These are phyloP conservation scores for Cecidostiba fungosa DNA, from an alignment of 2,888 invertebrate genomes.

Conservation along the genomic window DNA sequence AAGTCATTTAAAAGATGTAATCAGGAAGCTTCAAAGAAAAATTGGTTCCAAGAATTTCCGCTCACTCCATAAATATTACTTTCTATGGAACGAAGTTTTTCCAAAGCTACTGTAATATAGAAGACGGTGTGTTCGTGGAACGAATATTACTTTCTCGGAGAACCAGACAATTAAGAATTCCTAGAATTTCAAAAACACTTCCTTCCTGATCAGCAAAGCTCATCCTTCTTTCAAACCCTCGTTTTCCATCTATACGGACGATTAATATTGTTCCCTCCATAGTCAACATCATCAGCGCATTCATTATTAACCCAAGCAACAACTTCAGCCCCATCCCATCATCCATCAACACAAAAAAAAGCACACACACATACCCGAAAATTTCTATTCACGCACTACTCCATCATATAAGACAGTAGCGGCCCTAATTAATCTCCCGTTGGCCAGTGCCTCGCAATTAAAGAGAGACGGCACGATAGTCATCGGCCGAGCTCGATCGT, in stretches of 20 bases:
- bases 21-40: neutral
- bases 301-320: neutral
- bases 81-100: neutral
- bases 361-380: neutral
- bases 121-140: neutral
- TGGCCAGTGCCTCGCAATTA: constrained; percentile 25
- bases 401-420: neutral
- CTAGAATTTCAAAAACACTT: neutral
- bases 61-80: neutral
- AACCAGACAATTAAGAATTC: neutral
- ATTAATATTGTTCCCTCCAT: neutral
- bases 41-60: neutral
- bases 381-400: neutral
- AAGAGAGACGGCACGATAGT: constrained; percentile 43
- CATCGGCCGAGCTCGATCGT: constrained; percentile 17
- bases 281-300: neutral
- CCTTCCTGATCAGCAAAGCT: neutral
- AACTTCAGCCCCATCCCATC: neutral
- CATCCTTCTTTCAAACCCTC: neutral
- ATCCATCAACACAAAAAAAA: neutral
- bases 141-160: neutral
- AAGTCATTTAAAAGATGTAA: neutral
- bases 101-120: neutral
- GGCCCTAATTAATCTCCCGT: constrained; percentile 33
- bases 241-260: neutral